Percentiles rank a stretch among this genome's conserved stretches.
phyloP scores from a whole-genome alignment of 2,888 invertebrate species.

The Ditylenchus weischeri region DNA sequence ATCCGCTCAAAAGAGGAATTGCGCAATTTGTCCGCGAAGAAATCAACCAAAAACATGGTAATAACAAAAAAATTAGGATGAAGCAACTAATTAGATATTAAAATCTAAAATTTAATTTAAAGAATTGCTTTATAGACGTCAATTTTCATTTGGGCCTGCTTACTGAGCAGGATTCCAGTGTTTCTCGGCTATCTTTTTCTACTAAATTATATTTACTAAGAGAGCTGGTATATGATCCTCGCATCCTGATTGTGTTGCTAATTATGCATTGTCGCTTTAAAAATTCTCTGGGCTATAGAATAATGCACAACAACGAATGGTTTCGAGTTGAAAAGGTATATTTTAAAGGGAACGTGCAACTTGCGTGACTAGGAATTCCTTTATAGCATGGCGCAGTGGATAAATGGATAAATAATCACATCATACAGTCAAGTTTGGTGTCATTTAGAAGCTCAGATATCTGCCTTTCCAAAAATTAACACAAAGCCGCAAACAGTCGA shows the following conservation, averaged over 20 bases:
- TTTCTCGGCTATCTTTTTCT: conserved; percentile 53
- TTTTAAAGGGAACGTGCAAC: no score
- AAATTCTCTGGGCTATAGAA: conserved; percentile 43
- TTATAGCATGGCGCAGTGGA: no score
- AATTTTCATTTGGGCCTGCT: conserved; percentile 59
- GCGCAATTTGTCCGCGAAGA: conserved; percentile 59
- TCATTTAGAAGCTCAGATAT: no score
- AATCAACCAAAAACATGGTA: conserved; percentile 49
- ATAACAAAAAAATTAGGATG: no score
- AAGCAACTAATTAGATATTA: no score
- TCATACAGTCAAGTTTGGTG: no score
- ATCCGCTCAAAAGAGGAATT: conserved; percentile 59
- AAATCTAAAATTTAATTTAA: no score
- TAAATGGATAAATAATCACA: no score
- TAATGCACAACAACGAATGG: conserved; percentile 51
- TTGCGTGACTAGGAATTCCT: no score
- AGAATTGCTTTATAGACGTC: conserved; percentile 43
- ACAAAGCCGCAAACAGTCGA: no score
- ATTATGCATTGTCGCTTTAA: conserved; percentile 45
- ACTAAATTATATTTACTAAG: conserved; percentile 43
- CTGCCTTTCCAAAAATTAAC: no score
- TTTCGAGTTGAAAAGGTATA: conserved; percentile 46
- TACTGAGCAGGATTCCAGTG: conserved; percentile 50
- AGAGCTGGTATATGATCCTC: conserved; percentile 54
- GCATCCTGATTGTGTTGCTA: conserved; percentile 42